Percentiles rank a stretch among this genome's conserved stretches.
Conservation (phyloP, 2,113 vertebrate species). For the Cryptotis parvus region DNA sequence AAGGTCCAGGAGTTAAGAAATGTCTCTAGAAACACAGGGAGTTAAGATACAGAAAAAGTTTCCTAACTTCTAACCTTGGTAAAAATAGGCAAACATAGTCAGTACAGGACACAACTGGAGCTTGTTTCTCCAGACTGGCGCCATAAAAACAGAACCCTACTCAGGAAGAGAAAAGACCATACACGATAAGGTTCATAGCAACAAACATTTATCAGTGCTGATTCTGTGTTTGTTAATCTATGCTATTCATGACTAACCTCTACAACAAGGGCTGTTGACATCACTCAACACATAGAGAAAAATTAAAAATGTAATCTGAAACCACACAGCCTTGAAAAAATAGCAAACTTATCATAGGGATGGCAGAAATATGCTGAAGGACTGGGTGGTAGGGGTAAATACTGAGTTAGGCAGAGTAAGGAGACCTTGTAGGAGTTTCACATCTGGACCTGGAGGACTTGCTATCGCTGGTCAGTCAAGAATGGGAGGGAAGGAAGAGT, state of each 20-base stretch:
- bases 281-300: neutral
- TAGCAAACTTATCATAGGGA: conserved; percentile 39
- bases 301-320: conserved; percentile 60
- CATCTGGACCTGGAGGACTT: conserved; percentile 66
- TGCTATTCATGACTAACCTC: neutral
- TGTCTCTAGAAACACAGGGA: conserved; percentile 2
- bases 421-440: conserved; percentile 44
- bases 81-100: neutral
- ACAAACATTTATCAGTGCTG: conserved; percentile 41
- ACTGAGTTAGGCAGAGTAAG: neutral
- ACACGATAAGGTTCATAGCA: conserved; percentile 8
- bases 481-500: conserved; percentile 64
- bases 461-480: conserved; percentile 70
- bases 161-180: conserved; percentile 33
- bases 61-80: conserved; percentile 42
- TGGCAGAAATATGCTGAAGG: conserved; percentile 28
- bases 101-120: neutral
- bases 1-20: conserved; percentile 22
- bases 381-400: neutral
- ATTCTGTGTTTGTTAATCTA: conserved; percentile 37
- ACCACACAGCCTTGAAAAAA: conserved; percentile 55
- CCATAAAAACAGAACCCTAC: conserved; percentile 45
- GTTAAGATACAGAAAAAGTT: conserved; percentile 35
- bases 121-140: conserved; percentile 3
- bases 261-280: neutral